These are phyloP conservation scores for Thamnophis sirtalis DNA, from an alignment of 2,113 vertebrate genomes.

Conservation along the genomic window DNA sequence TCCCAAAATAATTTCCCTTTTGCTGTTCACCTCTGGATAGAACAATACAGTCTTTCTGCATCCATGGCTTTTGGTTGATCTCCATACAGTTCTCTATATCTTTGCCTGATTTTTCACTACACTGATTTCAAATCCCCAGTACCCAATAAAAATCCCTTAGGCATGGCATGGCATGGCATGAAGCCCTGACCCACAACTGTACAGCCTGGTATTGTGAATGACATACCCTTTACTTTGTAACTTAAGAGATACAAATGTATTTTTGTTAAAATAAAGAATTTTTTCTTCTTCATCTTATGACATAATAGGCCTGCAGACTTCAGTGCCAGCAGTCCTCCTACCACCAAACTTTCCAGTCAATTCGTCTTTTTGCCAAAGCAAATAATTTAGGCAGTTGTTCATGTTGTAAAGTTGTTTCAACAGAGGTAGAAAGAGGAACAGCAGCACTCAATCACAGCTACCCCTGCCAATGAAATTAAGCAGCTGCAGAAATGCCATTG, in stretches of 20 bases:
- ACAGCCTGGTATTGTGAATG: conserved; percentile 36
- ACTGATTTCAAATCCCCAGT: neutral
- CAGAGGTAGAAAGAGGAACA: conserved; percentile 48
- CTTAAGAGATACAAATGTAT: conserved; percentile 30
- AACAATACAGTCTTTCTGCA: neutral
- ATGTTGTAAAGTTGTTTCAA: conserved; percentile 63
- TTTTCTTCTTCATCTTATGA: conserved; percentile 42
- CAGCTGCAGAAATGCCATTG: conserved; percentile 53
- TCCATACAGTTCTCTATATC: neutral
- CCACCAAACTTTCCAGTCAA: conserved; percentile 62
- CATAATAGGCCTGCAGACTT: conserved; percentile 47
- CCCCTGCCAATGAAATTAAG: conserved; percentile 55
- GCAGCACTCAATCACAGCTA: conserved; percentile 39
- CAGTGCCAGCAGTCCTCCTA: conserved; percentile 53
- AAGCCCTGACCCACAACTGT: neutral
- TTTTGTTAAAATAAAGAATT: conserved; percentile 52
- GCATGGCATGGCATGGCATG: neutral
- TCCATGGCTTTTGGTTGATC: neutral
- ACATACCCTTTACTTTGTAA: conserved; percentile 43
- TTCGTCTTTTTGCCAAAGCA: conserved; percentile 60
- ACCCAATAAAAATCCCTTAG: neutral
- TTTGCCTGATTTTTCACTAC: neutral
- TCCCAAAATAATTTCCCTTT: neutral
- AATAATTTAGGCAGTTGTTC: conserved; percentile 65
- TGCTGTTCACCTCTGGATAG: neutral